Conservation (phyloP, 2,113 vertebrate genomes). For the Sander vitreus region DNA sequence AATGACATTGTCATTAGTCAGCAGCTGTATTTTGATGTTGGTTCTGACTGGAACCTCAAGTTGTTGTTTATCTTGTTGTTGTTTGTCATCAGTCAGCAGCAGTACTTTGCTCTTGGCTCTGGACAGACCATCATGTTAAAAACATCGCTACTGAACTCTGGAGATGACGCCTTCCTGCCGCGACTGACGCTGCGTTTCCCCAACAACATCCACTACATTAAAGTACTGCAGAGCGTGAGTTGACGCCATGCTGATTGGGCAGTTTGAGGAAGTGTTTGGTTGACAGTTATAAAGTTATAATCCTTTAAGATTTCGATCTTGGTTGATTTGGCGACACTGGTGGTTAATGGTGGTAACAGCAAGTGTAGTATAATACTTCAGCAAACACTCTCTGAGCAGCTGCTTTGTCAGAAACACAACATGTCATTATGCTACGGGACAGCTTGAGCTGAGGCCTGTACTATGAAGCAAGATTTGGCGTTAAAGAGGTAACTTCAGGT, state of each 20-base stretch:
- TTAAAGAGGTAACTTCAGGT: no score
- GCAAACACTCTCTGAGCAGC: not conserved
- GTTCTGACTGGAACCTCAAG: not conserved
- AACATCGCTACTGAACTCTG: constrained; percentile 86
- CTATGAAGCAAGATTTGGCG: no score
- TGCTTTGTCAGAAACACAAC: not conserved
- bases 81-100: constrained; percentile 80
- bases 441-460: not conserved
- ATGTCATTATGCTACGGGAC: no score
- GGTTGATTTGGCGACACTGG: not conserved
- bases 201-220: constrained; percentile 89
- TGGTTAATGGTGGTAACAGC: not conserved
- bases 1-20: no score
- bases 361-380: not conserved
- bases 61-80: not conserved
- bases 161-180: constrained; percentile 93
- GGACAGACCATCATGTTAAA: constrained; percentile 88
- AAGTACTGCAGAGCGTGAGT: constrained; percentile 90
- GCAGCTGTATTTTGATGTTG: constrained; percentile 68
- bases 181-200: constrained; percentile 87
- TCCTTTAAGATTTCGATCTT: not conserved
- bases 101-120: constrained; percentile 89
- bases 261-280: not conserved
- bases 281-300: not conserved
- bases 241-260: not conserved